phyloP scores from a whole-genome alignment of 2,888 invertebrate genomes.

The Apodemia zela region DNA sequence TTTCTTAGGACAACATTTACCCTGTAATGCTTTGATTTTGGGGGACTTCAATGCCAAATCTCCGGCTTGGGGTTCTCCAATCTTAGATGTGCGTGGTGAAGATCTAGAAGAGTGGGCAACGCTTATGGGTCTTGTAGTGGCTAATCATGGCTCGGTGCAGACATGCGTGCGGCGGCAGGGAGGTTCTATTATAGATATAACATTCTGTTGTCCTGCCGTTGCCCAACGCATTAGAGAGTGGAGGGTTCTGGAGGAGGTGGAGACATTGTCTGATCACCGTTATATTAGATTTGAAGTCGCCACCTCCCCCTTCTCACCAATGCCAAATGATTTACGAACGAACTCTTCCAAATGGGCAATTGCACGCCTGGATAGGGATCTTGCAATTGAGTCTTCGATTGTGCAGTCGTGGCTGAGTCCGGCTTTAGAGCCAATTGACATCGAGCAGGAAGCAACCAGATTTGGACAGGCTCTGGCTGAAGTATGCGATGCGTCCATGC shows the following conservation, averaged over 20 bases:
- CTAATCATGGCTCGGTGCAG: slow-evolving; percentile 26
- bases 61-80: slow-evolving; percentile 28
- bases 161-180: slow-evolving; percentile 33
- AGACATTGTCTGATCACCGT: slow-evolving; percentile 29
- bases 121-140: slow-evolving; percentile 18
- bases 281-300: slow-evolving; percentile 13
- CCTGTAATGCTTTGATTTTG: not conserved
- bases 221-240: slow-evolving; percentile 24
- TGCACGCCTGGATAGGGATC: no score
- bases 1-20: not conserved
- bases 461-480: no score
- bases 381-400: not conserved
- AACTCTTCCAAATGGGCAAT: no score
- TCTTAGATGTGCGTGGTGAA: no score
- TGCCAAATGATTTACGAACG: no score
- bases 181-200: slow-evolving; percentile 30
- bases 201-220: slow-evolving; percentile 23
- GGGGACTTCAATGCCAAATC: slow-evolving; percentile 32
- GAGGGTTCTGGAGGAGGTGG: slow-evolving; percentile 15
- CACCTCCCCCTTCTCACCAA: no score
- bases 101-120: slow-evolving; percentile 28
- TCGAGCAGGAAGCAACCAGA: no score
- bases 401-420: not conserved
- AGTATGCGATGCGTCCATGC: slow-evolving; percentile 9
- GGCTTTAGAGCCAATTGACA: not conserved